Evolutionary conservation across 1,140 invertebrate genomes (phyloP).

Genomic region (Plodia interpunctella): DNA sequence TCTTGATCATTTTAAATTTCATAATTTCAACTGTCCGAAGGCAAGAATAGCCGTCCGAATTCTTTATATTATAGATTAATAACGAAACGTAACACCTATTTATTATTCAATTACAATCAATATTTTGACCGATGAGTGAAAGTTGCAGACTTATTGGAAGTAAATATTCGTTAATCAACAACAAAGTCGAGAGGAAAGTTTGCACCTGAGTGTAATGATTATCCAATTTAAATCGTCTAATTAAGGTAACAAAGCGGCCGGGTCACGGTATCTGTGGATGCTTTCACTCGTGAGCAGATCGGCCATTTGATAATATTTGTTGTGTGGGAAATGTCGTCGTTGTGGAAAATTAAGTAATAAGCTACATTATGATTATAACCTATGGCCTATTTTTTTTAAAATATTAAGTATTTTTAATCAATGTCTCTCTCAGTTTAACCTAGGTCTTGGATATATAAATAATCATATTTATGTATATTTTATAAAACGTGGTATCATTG

Average conservation of each 20-base stretch:
- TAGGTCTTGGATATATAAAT: no score
- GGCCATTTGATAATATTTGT: conserved; percentile 16
- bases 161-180: conserved; percentile 18
- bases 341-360: background rate
- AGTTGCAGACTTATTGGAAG: conserved; percentile 15
- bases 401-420: no score
- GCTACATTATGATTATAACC: no score
- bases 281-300: conserved; percentile 20
- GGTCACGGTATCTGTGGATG: conserved; percentile 8
- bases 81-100: background rate
- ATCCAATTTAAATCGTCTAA: conserved; percentile 22
- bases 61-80: background rate
- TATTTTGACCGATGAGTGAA: conserved; percentile 10
- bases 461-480: no score
- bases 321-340: conserved; percentile 22
- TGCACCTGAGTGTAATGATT: conserved; percentile 19
- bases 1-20: no score
- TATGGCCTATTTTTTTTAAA: no score
- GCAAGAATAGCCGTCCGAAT: background rate
- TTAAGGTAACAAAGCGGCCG: conserved; percentile 20
- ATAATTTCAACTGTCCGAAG: background rate
- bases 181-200: conserved; percentile 13
- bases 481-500: no score
- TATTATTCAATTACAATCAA: background rate
- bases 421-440: no score